Percentiles rank a stretch among this genome's conserved stretches.
Evolutionary conservation across 2,888 invertebrate species (phyloP).

Genomic region (Strigamia crassipes): DNA sequence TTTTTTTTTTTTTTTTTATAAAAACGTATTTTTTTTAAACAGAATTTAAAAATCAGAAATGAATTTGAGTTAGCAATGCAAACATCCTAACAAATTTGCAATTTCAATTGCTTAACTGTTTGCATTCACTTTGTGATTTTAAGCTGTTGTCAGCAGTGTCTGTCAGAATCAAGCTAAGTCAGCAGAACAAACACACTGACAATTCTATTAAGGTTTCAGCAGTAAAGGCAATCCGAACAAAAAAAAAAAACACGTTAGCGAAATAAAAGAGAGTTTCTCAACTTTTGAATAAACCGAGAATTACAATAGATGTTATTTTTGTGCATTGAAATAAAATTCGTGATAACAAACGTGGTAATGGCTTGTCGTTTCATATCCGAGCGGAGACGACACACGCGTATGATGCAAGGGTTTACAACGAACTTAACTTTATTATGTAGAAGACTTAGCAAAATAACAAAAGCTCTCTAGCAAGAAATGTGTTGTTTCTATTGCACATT

Average conservation of each 20-base stretch:
- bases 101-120: constrained; percentile 16
- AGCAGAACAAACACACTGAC: constrained; percentile 16
- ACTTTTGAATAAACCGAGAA: background rate
- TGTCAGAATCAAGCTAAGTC: constrained; percentile 21
- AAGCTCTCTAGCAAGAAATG: too few species aligned
- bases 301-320: background rate
- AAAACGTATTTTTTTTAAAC: background rate
- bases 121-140: constrained; percentile 4
- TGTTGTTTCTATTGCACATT: too few species aligned
- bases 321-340: background rate
- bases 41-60: background rate
- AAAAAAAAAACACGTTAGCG: background rate
- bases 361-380: too few species aligned
- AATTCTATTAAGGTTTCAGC: background rate
- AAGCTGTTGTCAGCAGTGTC: constrained; percentile 21
- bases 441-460: too few species aligned
- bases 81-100: background rate
- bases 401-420: too few species aligned
- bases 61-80: background rate
- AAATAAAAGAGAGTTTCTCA: background rate
- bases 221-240: background rate
- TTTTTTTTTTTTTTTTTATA: background rate
- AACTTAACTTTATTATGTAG: too few species aligned
- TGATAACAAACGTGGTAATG: background rate
- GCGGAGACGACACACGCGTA: too few species aligned